These are phyloP conservation scores for Andinoacara biseriatus DNA, from an alignment of 2,113 vertebrate species.

Conservation along the genomic window DNA sequence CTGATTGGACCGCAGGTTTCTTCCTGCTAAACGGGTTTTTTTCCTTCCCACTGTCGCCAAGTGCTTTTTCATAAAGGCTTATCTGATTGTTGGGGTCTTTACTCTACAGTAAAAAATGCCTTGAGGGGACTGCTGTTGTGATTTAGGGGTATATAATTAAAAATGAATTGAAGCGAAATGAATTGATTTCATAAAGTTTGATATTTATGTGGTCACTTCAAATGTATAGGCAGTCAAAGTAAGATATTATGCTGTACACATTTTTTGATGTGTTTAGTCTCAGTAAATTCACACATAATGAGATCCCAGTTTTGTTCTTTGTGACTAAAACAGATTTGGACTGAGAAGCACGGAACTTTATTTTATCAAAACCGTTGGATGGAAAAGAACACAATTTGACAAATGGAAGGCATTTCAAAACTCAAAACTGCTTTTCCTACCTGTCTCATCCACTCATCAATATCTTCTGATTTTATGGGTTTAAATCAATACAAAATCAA, in stretches of 20 bases:
- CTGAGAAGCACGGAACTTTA: background rate
- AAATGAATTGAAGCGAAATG: background rate
- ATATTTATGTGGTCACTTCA: background rate
- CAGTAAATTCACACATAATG: background rate
- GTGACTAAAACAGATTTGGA: background rate
- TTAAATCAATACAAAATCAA: slow-evolving; percentile 33
- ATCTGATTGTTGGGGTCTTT: background rate
- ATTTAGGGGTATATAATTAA: background rate
- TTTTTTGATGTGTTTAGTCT: background rate
- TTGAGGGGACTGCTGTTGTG: background rate
- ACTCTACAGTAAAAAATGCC: background rate
- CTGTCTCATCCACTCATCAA: background rate
- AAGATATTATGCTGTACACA: background rate
- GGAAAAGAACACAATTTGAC: background rate
- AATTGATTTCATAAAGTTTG: background rate
- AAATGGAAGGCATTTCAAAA: background rate
- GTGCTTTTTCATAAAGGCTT: background rate
- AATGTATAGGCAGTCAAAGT: background rate
- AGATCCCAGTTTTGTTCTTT: background rate
- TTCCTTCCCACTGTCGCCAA: background rate
- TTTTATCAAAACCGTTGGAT: background rate
- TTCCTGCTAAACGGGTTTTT: background rate
- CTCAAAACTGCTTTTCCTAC: background rate
- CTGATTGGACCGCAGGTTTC: background rate
- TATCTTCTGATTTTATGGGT: background rate